Evolutionary conservation across 2,888 invertebrate genomes (phyloP).

Genomic region (Acanthoscelides obtectus): DNA sequence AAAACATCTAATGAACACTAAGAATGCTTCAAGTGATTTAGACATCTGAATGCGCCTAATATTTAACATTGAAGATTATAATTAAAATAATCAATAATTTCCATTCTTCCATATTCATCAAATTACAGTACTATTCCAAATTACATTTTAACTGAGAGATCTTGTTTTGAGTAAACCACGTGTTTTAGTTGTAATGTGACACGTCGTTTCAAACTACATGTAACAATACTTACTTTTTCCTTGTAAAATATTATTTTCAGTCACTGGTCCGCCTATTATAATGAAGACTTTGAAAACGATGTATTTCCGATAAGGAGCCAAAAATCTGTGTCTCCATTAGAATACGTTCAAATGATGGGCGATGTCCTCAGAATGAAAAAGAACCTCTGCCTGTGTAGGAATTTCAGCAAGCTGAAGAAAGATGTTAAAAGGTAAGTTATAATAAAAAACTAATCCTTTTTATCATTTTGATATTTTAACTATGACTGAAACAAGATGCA

Average conservation of each 20-base stretch:
- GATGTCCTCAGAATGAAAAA: slow-evolving; percentile 92
- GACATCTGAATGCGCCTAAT: too few relatives aligned
- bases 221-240: neutral
- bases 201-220: neutral
- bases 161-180: too few relatives aligned
- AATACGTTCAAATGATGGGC: slow-evolving; percentile 79
- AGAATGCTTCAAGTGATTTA: too few relatives aligned
- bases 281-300: slow-evolving; percentile 52
- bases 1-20: too few relatives aligned
- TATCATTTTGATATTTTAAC: too few relatives aligned
- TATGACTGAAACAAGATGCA: too few relatives aligned
- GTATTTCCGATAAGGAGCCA: slow-evolving; percentile 53
- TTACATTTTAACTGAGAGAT: too few relatives aligned
- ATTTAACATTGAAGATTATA: too few relatives aligned
- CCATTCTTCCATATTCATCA: too few relatives aligned
- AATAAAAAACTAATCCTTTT: too few relatives aligned
- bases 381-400: slow-evolving; percentile 88
- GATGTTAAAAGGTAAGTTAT: slow-evolving; percentile 67
- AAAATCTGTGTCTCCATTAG: slow-evolving; percentile 40
- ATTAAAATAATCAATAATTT: neutral
- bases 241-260: slow-evolving; percentile 39
- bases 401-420: slow-evolving; percentile 82
- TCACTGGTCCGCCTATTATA: slow-evolving; percentile 58
- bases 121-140: too few relatives aligned
- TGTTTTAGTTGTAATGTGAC: too few relatives aligned